Conservation (phyloP, 2,797 vertebrate genomes). For the Channallabes apus region DNA sequence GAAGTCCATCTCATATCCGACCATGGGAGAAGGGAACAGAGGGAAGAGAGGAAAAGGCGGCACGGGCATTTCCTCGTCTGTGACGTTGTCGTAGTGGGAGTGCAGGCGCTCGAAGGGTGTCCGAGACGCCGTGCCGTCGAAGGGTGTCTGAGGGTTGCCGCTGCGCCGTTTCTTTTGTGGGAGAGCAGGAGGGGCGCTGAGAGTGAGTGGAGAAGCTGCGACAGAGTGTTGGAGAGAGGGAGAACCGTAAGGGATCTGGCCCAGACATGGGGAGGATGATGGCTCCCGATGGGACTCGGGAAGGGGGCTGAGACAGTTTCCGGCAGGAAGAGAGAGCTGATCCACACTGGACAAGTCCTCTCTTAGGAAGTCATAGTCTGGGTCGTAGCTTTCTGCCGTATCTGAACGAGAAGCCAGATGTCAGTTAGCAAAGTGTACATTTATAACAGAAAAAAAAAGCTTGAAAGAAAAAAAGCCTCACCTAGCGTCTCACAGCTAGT, state of each 20-base stretch:
- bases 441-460: neutral
- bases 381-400: slow-evolving; percentile 88
- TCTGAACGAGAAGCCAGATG: slow-evolving; percentile 52
- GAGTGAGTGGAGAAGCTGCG: neutral
- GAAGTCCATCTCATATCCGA: slow-evolving; percentile 70
- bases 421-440: neutral
- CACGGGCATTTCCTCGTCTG: slow-evolving; percentile 72
- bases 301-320: slow-evolving; percentile 84
- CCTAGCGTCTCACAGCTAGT: slow-evolving; percentile 99
- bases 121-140: slow-evolving; percentile 64
- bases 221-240: neutral
- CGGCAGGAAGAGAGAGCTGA: slow-evolving; percentile 81
- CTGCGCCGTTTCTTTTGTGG: slow-evolving; percentile 86
- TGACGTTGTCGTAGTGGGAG: slow-evolving; percentile 79
- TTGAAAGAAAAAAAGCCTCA: slow-evolving; percentile 59
- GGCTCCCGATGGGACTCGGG: slow-evolving; percentile 85
- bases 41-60: slow-evolving; percentile 67
- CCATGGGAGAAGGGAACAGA: slow-evolving; percentile 72
- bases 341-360: slow-evolving; percentile 85
- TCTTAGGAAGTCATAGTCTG: slow-evolving; percentile 98
- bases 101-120: slow-evolving; percentile 70
- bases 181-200: slow-evolving; percentile 76
- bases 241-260: slow-evolving; percentile 31
- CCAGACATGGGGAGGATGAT: slow-evolving; percentile 66
- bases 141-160: slow-evolving; percentile 61